A percentile compares a stretch with the other conserved stretches of the same genome.
Conservation (phyloP, 1,140 invertebrate genomes). For the Cephus cinctus region DNA sequence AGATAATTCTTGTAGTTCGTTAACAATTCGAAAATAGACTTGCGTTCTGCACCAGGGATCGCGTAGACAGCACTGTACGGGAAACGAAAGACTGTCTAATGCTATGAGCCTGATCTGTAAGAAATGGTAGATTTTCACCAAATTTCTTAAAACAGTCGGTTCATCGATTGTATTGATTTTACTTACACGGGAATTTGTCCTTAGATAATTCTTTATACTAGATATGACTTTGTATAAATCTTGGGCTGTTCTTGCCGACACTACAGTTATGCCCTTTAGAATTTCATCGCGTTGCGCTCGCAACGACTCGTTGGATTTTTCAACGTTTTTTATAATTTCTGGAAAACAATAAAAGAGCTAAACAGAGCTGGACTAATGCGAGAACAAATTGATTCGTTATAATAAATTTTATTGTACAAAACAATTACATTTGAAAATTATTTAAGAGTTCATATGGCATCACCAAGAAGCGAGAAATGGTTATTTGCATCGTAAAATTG, state of each 20-base stretch:
- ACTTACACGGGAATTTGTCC: slow-evolving; percentile 1
- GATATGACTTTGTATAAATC: slow-evolving; percentile 30
- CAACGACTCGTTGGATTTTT: no score
- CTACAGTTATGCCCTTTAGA: slow-evolving; percentile 28
- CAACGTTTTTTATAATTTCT: no score
- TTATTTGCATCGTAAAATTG: slow-evolving; percentile 34
- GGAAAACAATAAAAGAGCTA: not conserved
- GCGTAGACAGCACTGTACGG: slow-evolving; percentile 27
- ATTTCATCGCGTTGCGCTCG: no score
- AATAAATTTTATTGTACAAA: not conserved
- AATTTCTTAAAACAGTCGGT: no score
- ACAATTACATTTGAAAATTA: not conserved
- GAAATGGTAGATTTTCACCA: no score
- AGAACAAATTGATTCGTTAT: slow-evolving; percentile 1
- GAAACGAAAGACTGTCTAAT: slow-evolving; percentile 42
- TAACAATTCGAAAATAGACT: slow-evolving; percentile 34
- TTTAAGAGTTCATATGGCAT: no score
- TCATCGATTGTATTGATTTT: not conserved
- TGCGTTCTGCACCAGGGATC: slow-evolving; percentile 29
- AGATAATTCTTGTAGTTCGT: slow-evolving; percentile 30
- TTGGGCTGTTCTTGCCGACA: slow-evolving; percentile 23
- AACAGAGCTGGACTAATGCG: not conserved
- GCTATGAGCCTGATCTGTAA: slow-evolving; percentile 31
- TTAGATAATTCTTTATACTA: slow-evolving; percentile 17
- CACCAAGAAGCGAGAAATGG: slow-evolving; percentile 21